These are phyloP conservation scores for Platycheirus rosarum DNA, from an alignment of 2,888 invertebrate genomes.

Conservation along the genomic window DNA sequence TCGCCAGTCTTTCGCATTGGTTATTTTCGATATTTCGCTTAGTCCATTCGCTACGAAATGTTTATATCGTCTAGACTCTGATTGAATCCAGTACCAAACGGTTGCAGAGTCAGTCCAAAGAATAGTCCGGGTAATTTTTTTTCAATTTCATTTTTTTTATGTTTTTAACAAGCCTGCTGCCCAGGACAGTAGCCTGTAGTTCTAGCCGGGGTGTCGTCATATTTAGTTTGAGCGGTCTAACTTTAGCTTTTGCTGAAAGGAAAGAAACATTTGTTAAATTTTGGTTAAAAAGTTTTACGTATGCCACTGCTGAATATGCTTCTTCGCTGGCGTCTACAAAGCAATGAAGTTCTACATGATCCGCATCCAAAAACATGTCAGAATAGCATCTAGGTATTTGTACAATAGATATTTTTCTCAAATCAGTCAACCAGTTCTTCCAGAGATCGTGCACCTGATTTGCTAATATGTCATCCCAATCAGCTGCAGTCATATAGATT, in stretches of 20 bases:
- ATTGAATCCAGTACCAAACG: too few relatives aligned
- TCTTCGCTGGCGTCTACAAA: constrained; percentile 65
- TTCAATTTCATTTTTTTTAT: constrained; percentile 6
- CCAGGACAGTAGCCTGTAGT: constrained; percentile 31
- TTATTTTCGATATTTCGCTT: constrained; percentile 47
- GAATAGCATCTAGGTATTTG: constrained; percentile 9
- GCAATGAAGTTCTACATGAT: constrained; percentile 26
- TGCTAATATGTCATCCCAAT: constrained; percentile 14
- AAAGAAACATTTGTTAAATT: constrained; percentile 42
- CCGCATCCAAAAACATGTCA: not conserved
- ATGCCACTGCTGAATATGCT: constrained; percentile 69
- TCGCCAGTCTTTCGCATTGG: constrained; percentile 21
- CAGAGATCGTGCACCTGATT: not conserved
- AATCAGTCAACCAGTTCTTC: constrained; percentile 58
- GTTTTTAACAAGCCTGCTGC: constrained; percentile 30
- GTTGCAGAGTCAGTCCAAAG: too few relatives aligned
- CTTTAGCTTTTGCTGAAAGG: constrained; percentile 63
- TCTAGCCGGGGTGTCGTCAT: too few relatives aligned
- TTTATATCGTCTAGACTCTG: too few relatives aligned
- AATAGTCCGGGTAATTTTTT: too few relatives aligned
- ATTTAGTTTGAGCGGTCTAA: constrained; percentile 63
- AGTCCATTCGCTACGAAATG: not conserved
- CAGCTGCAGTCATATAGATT: constrained; percentile 37
- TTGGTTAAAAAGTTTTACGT: constrained; percentile 47
- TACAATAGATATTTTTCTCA: constrained; percentile 45